Base-by-base conservation (phyloP, 2,113 vertebrate genomes). In the Pedetes capensis region DNA sequence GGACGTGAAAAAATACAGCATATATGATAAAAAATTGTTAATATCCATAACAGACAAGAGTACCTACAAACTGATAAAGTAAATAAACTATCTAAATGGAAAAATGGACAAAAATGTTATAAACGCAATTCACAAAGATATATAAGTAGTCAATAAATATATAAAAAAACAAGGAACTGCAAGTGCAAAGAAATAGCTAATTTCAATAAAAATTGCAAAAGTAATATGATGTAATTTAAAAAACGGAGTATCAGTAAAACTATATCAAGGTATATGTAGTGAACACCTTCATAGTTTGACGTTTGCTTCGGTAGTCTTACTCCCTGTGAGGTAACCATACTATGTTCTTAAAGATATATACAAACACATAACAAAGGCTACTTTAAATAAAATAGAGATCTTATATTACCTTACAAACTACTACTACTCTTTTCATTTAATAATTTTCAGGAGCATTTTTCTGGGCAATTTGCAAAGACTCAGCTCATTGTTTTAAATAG, bases 131-230 rank as follows among this genome's bases (percentile, higher is more conserved):
- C n/a, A n/a, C n/a, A n/a, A n/a, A n/a, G n/a, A n/a, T n/a, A n/a
- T 93, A 85, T 22, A 69, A 91, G 42, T 42, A 59, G 10, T 10
- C 3, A 61, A 81, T 72, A 85, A 76, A 39, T 74, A 87, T 49
- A 82, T 74, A 3, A 96, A 78, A 92, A 95, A 1, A 59, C 53
- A 93, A 22, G 25, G 20, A 93, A 90, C 87, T 59, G 17, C 8
- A 85, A 63, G 80, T 59, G 42, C 14, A 88, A 82, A 92, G 37
- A 84, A 95, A 93, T 86, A 64, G 0, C 0, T 32, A 68, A 89
- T 84, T 93, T 91, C 9, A 64, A 68, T 95, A 94, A 95, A 68
- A 84, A 87, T 84, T 74, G 83, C 78, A 42, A 84, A 93, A 94
- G 5, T 44, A 88, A 63, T 79, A 75, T 94, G 94, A 42, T 2